Evolutionary conservation across 2,113 vertebrate species (phyloP).

Genomic region (Poicephalus meyeri): DNA sequence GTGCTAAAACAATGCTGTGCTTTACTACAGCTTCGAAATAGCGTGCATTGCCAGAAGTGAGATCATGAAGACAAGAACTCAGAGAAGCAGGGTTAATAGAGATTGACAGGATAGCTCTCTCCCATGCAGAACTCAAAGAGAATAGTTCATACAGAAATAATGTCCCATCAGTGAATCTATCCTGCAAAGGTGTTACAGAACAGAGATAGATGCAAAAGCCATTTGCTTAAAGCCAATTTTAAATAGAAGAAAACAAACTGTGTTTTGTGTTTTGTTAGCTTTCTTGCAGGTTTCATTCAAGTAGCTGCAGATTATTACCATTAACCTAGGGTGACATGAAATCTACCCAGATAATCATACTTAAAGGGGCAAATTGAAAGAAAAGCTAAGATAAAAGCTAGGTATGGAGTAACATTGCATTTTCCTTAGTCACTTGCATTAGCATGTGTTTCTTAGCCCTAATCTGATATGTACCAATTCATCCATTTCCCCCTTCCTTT

Average conservation of each 20-base stretch:
- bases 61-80: background rate
- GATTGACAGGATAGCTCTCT: background rate
- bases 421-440: background rate
- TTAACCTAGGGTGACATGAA: background rate
- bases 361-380: background rate
- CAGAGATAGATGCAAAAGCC: background rate
- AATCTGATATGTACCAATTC: background rate
- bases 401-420: background rate
- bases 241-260: background rate
- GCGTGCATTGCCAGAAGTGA: background rate
- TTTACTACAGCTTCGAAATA: background rate
- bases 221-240: background rate
- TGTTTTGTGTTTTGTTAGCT: background rate
- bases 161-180: background rate
- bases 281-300: background rate
- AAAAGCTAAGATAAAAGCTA: background rate
- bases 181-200: background rate
- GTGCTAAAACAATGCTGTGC: background rate
- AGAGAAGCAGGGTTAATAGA: background rate
- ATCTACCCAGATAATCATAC: background rate
- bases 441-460: background rate
- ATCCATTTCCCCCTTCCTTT: background rate
- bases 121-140: background rate
- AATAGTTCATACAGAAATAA: background rate
- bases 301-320: background rate